Conservation (phyloP, 2,797 vertebrate species). For the Coracias cyanogaster region DNA sequence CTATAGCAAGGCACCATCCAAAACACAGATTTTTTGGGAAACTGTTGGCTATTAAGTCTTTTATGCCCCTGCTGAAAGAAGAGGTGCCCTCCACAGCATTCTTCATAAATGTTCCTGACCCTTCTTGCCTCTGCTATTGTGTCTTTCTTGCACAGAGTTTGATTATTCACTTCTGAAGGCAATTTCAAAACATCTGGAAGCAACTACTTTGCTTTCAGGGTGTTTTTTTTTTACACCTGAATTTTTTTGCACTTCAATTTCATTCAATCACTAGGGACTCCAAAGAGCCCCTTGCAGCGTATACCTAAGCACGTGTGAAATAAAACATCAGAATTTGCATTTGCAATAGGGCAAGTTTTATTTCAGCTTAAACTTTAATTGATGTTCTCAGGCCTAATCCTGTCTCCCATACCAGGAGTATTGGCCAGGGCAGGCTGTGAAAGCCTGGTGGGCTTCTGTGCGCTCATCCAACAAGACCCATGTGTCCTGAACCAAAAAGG, state of each 20-base stretch:
- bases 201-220: not conserved
- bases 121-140: not conserved
- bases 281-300: rapidly evolving
- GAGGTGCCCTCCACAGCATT: rapidly evolving
- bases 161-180: constrained; percentile 4
- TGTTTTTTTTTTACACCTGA: not conserved
- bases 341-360: not conserved
- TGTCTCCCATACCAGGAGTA: not conserved
- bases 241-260: not conserved
- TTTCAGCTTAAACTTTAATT: not conserved
- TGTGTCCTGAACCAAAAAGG: not conserved
- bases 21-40: not conserved
- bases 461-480: rapidly evolving
- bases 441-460: not conserved
- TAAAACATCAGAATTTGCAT: not conserved
- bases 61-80: not conserved
- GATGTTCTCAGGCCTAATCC: not conserved
- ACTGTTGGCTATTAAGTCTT: not conserved
- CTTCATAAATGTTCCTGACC: constrained; percentile 17
- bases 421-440: not conserved
- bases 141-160: not conserved
- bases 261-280: not conserved
- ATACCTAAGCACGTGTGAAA: not conserved
- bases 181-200: constrained; percentile 48
- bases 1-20: not conserved